Base-by-base conservation (phyloP, 37 sponge, comb jelly and placozoan species). In the Dysidea cf. avara region DNA sequence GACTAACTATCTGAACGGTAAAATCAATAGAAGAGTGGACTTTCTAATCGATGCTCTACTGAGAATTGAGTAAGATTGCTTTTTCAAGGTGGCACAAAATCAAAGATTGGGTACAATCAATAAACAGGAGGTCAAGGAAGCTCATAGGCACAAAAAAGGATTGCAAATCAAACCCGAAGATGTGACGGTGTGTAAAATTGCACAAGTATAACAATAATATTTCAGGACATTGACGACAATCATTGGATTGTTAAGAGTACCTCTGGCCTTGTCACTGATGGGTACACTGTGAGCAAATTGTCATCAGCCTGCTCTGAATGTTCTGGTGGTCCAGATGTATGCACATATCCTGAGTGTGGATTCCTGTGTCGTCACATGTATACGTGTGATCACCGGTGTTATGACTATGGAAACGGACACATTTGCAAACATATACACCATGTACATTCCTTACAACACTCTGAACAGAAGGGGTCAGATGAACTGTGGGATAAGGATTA, bases 361-460 rank as follows among this genome's bases (percentile, higher is more conserved):
- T 32, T 53, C 16, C 48, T 68, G 2, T 78, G 68, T 46, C 38
- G 33, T 16, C 69, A 78, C 61, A 67, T 78, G 79, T 78, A 78
- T n/a, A 36, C 20, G 6, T 76, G 66, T 36, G 69, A 67, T 36
- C 4, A n/a, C 18, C 28, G 39, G 3, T 78, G 79, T 29, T 78
- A 78, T 56, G 69, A 78, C 40, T 78, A 68, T 55, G 55, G 36
- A 21, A 78, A 78, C 55, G 79, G 79, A 0, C 79, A 78, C 21
- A 34, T 67, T 18, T 78, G 79, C 39, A 68, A 78, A 38, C 79
- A 78, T 35, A 68, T 78, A 5, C 79, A 78, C 50, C 59, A 60
- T 37, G 69, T 78, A 25, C 79, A 78, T 16, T 53, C 79, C 1
- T 21, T 76, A 33, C 61, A 43, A 43, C 9, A 43, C 46, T 9